Evolutionary conservation across 2,888 invertebrate species (phyloP), one percentile per base, ranked within the genome.

Genomic region (Pseudoips prasinana): DNA sequence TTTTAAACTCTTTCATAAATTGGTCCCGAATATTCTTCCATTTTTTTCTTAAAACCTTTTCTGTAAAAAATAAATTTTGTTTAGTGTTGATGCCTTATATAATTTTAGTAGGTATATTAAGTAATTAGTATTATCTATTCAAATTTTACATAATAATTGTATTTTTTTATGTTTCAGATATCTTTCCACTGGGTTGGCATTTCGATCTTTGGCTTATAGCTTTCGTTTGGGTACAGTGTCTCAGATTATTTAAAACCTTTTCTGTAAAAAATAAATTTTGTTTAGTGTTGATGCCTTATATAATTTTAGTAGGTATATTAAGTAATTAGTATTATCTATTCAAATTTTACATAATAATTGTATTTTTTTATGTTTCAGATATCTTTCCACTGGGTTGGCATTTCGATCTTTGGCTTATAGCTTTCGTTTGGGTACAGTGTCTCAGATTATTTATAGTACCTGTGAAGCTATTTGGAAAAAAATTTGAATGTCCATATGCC

Each of bases 21-120:
- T 49, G 48, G 38, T 49, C 46, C 43, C 45, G 37, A 35, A 48
- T 34, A 24, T 55, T 51, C 36, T 46, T 55, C 46, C 50, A 55
- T 49, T 46, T 55, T 39, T 55, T 54, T 30, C 39, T 46, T 43
- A 49, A 37, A 36, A 27, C 40, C 29, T 39, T 48, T 39, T 38
- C 46, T 50, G 47, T 29, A 47, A 50, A 36, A 46, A 27, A 39
- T 33, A 20, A 40, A 29, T 35, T 25, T 32, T 39, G 19, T 32
- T 45, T 39, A 44, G 38, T 43, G 36, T 39, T 36, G 35, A 36
- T 36, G 30, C 24, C 20, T 17, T 22, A 22, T 27, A 10, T 26
- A 26, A 35, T 25, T 35, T 19, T 20, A 33, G 25, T 32, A 28
- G 9, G 7, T 23, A 8, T 8, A 23, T 23, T 24, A 30, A 18